Evolutionary conservation across 2,113 vertebrate genomes (phyloP).

Genomic region (Naja naja): DNA sequence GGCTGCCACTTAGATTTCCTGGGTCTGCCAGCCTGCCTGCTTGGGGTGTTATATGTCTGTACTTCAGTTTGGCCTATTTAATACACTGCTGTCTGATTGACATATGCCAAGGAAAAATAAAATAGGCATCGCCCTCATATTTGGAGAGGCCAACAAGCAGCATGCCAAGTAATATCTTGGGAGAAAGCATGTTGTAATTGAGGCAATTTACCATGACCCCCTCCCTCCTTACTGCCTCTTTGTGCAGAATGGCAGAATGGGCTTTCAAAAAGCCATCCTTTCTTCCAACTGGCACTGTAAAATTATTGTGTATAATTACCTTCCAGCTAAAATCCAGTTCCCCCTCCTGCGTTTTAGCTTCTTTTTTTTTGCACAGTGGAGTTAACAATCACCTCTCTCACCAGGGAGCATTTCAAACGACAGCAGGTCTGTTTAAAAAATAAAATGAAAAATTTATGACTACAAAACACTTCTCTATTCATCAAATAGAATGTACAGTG

Average conservation of each 20-base stretch:
- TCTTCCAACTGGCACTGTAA: background rate
- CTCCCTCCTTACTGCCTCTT: too few species aligned
- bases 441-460: constrained; percentile 78
- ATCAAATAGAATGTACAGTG: constrained; percentile 23
- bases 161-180: constrained; percentile 23
- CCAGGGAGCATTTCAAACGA: constrained; percentile 49
- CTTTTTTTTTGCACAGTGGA: background rate
- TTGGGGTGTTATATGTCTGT: constrained; percentile 14
- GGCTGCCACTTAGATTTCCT: background rate
- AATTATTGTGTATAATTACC: rapidly evolving
- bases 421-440: constrained; percentile 57
- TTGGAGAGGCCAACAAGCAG: constrained; percentile 51
- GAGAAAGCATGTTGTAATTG: constrained; percentile 61
- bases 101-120: constrained; percentile 18
- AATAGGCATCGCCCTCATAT: constrained; percentile 45
- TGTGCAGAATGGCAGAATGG: constrained; percentile 15
- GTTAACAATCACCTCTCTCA: constrained; percentile 45
- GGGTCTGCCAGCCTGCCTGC: background rate
- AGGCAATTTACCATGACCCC: constrained; percentile 57
- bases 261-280: constrained; percentile 33
- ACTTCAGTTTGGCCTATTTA: background rate
- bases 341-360: background rate
- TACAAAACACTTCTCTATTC: constrained; percentile 65
- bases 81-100: background rate
- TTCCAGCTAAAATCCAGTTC: background rate